A percentile compares a stretch with the other conserved stretches of the same genome.
These are phyloP conservation scores for Pterocles orientalis DNA, from an alignment of 2,113 vertebrate genomes.

Conservation along the genomic window DNA sequence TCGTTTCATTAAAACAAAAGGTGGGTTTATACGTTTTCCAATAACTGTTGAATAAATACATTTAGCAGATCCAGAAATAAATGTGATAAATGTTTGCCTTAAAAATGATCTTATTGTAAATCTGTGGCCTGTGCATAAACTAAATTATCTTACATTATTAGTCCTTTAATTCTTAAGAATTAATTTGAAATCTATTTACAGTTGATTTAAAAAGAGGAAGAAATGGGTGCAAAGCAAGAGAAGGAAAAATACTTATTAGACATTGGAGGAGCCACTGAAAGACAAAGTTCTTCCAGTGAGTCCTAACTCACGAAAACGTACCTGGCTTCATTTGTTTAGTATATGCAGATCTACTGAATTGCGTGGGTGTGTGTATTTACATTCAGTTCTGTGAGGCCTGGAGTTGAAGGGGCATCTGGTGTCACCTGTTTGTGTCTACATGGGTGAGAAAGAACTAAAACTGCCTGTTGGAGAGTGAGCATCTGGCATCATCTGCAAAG, in stretches of 20 bases:
- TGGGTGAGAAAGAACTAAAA: neutral
- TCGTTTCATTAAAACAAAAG: neutral
- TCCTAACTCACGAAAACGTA: neutral
- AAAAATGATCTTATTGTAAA: neutral
- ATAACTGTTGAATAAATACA: neutral
- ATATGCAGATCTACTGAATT: neutral
- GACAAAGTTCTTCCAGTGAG: neutral
- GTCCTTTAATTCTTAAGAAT: neutral
- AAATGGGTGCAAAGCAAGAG: neutral
- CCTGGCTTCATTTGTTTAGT: neutral
- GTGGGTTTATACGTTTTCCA: neutral
- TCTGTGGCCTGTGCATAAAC: fast-evolving
- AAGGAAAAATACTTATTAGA: neutral
- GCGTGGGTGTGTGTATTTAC: neutral
- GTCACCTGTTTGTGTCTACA: neutral
- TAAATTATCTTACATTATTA: neutral
- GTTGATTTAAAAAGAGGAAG: neutral
- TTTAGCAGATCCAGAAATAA: neutral
- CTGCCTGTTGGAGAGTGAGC: neutral
- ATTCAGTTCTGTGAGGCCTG: neutral
- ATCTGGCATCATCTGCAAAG: constrained; percentile 52
- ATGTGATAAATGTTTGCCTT: neutral
- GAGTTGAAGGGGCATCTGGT: neutral
- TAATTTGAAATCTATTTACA: neutral
- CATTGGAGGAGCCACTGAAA: neutral